These are phyloP conservation scores for Stichodactyla mertensii DNA, from an alignment of 64 coral and sea anemone species.

Conservation along the genomic window DNA sequence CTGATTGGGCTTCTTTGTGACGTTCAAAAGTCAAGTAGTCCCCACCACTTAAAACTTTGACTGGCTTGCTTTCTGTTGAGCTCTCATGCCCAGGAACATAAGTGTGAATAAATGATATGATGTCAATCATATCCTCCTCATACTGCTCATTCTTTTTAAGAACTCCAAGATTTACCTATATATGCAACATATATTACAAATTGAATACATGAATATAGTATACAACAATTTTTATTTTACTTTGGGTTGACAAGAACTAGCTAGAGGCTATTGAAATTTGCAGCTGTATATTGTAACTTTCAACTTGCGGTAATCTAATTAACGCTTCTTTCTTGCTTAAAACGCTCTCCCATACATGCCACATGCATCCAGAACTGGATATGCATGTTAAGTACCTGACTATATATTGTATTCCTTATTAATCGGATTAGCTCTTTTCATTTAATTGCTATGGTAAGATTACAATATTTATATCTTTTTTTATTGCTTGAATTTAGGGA, in stretches of 20 bases:
- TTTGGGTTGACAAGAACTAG: neutral
- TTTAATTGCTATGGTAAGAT: no score
- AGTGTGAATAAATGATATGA: slow-evolving; percentile 18
- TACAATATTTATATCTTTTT: no score
- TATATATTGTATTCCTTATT: no score
- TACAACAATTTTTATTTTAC: neutral
- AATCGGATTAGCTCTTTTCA: no score
- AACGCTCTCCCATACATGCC: no score
- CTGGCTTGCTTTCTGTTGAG: neutral
- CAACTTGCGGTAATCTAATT: no score
- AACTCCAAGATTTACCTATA: slow-evolving; percentile 44
- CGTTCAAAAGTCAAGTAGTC: slow-evolving; percentile 62
- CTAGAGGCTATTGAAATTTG: no score
- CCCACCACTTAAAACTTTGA: slow-evolving; percentile 45
- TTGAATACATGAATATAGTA: neutral
- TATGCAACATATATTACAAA: neutral
- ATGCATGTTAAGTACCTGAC: no score
- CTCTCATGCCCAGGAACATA: slow-evolving; percentile 44
- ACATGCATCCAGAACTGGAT: no score
- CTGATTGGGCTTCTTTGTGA: slow-evolving; percentile 58
- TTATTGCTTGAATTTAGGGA: no score
- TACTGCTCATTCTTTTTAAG: slow-evolving; percentile 44
- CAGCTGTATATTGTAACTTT: no score
- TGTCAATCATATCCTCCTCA: slow-evolving; percentile 56
- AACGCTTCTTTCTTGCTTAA: no score